These are phyloP conservation scores for Ciconia stormi DNA, from an alignment of 2,113 vertebrate genomes.

Conservation along the genomic window DNA sequence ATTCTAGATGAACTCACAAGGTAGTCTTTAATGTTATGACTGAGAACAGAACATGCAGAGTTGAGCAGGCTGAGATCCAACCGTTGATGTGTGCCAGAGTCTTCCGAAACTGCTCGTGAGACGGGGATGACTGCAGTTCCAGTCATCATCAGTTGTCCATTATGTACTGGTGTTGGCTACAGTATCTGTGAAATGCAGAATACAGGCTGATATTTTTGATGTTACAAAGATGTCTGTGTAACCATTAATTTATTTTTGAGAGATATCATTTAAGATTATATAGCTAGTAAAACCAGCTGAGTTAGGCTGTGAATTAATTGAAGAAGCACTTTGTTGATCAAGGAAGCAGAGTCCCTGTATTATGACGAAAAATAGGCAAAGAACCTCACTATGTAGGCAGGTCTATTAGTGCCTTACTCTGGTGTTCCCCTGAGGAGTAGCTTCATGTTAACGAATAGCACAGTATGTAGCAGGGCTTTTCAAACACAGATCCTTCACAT, in stretches of 20 bases:
- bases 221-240: not conserved
- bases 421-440: not conserved
- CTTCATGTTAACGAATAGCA: not conserved
- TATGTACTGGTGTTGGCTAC: accelerated
- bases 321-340: not conserved
- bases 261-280: not conserved
- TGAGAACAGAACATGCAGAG: not conserved
- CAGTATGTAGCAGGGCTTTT: not conserved
- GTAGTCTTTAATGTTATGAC: not conserved
- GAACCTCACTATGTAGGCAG: not conserved
- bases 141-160: accelerated
- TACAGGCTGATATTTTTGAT: not conserved
- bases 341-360: not conserved
- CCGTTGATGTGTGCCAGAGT: not conserved
- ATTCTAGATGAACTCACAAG: not conserved
- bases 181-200: not conserved
- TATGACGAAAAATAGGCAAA: not conserved
- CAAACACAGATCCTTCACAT: not conserved
- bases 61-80: not conserved
- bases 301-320: not conserved
- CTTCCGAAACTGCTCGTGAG: accelerated
- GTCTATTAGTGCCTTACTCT: not conserved
- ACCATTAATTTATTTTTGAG: not conserved
- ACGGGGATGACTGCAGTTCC: not conserved
- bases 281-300: not conserved